Evolutionary conservation across 1,140 invertebrate genomes (phyloP).

Genomic region (Drosophila baimaii): DNA sequence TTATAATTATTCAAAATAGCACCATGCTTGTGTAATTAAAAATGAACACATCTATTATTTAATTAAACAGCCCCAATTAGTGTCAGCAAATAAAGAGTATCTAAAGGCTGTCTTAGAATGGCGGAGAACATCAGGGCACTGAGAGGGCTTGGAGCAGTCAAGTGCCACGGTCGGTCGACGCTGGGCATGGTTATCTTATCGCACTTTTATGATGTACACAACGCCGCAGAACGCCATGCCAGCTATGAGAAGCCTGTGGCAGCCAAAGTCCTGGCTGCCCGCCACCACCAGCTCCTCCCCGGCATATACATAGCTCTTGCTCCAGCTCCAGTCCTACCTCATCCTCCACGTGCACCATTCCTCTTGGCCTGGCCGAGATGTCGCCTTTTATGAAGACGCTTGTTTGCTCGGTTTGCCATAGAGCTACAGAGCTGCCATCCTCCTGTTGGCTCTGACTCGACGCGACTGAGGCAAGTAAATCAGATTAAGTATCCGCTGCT

Average conservation of each 20-base stretch:
- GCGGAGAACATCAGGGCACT: neutral
- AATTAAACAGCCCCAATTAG: neutral
- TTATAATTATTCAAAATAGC: too few species aligned
- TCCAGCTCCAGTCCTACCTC: neutral
- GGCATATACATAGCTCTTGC: too few species aligned
- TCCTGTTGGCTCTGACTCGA: conserved; percentile 41
- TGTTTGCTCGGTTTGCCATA: conserved; percentile 75
- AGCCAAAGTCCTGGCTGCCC: conserved; percentile 20
- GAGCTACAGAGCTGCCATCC: conserved; percentile 18
- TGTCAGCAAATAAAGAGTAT: conserved; percentile 10
- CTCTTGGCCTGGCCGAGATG: conserved; percentile 45
- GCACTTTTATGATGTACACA: conserved; percentile 81
- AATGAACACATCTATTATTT: neutral
- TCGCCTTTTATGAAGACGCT: conserved; percentile 81
- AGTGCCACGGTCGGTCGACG: conserved; percentile 54
- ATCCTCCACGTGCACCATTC: conserved; percentile 1
- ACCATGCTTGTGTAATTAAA: neutral
- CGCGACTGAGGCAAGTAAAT: conserved; percentile 72
- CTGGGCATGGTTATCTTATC: conserved; percentile 72
- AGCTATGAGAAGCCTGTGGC: conserved; percentile 59
- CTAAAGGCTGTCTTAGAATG: neutral
- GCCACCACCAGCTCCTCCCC: neutral
- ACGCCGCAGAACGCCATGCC: conserved; percentile 57
- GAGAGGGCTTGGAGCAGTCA: conserved; percentile 41
- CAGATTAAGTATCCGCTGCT: conserved; percentile 83